A percentile compares a stretch with the other conserved stretches of the same genome.
Conservation (phyloP, 2,888 invertebrate genomes). For the Dryocosmus kuriphilus region DNA sequence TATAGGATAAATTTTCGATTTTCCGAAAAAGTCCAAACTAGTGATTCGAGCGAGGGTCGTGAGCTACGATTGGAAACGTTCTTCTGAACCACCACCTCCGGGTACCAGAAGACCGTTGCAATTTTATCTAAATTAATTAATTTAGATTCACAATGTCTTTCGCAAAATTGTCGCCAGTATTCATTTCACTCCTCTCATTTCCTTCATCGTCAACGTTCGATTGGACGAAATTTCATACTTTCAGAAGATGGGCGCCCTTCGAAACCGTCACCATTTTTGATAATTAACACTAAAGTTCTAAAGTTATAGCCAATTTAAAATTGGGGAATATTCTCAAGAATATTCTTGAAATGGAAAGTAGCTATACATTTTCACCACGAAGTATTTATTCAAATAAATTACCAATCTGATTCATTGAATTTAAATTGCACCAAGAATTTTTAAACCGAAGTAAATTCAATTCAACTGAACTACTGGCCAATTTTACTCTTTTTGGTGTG, state of each 20-base stretch:
- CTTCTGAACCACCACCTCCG: slow-evolving; percentile 32
- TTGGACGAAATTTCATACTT: slow-evolving; percentile 4
- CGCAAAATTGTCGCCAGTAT: neutral
- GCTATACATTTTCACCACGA: neutral
- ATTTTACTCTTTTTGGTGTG: too few species aligned
- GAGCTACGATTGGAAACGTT: neutral
- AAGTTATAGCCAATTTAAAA: neutral
- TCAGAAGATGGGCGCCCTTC: slow-evolving; percentile 6
- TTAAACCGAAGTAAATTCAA: neutral
- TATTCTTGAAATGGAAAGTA: neutral
- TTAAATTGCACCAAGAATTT: neutral
- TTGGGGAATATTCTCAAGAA: neutral
- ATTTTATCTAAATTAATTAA: slow-evolving; percentile 24
- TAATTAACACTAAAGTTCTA: neutral
- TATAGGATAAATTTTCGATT: neutral
- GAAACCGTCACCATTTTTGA: slow-evolving; percentile 1
- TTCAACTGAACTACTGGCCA: neutral
- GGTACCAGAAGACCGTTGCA: neutral
- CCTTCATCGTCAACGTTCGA: slow-evolving; percentile 14
- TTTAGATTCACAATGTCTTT: neutral
- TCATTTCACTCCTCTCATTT: neutral
- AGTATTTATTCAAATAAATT: neutral
- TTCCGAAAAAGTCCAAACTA: slow-evolving; percentile 16
- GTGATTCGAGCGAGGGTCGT: neutral
- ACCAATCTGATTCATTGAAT: neutral